Evolutionary conservation across 2,113 vertebrate species (phyloP), one percentile per base, ranked within the genome.

Genomic region (Notiomystis cincta): DNA sequence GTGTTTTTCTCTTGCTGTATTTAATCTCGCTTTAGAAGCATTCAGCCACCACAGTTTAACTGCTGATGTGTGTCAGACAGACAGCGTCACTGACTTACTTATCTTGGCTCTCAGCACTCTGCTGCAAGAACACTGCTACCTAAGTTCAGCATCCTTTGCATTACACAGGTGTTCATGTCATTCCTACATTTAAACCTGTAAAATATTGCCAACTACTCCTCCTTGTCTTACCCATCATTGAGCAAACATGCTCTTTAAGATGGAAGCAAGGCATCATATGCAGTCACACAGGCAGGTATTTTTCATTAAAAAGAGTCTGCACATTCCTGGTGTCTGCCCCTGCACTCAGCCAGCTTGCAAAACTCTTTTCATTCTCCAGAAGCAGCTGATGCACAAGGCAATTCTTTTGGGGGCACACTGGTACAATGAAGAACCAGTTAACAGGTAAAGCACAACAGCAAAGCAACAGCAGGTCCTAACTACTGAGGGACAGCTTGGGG

Each of bases 51-150:
- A 67, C 48, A 81, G 37, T 70, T 71, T 64, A 90, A 60, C 38
- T 56, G 40, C 80, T 87, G 76, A 75, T 60, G 37, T 70, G 30
- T 48, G 71, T 85, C 87, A 96, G 83, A 60, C 89, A 92, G 73
- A 62, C 58, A 93, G 67, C 9, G 0, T 82, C 90, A 84, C 37
- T 2, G 1, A 71, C 79, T 81, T n/a, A 62, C 9, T 82, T 66
- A 81, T 35, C 44, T 27, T 19, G 25, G 47, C 60, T 88, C 54
- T 62, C 83, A 87, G 69, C 73, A 93, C 80, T 42, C 2, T 2
- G 38, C 87, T 90, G 66, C 42, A 70, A 88, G 57, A 94, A 72
- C 38, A 45, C 1, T 54, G 71, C 67, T 90, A 35, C 12, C 0
- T 12, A 78, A 86, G 28, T 64, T 70, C 50, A 38, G n/a, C 47